Evolutionary conservation across 2,888 invertebrate species (phyloP), one percentile per base, ranked within the genome.

Genomic region (Mythimna albipuncta): DNA sequence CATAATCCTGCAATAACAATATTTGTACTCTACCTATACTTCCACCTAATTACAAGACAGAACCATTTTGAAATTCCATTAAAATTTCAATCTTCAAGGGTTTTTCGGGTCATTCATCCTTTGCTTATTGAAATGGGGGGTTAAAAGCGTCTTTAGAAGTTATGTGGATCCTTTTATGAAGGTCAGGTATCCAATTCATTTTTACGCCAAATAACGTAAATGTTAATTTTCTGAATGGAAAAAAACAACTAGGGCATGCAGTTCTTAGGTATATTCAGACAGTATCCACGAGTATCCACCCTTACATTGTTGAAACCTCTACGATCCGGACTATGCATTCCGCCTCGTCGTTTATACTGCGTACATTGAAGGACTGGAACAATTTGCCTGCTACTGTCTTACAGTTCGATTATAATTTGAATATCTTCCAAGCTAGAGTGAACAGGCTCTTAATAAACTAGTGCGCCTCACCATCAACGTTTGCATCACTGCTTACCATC

Each of bases 121-220:
- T 67, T 44, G n/a, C 61, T 38, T 64, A 41, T 79, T 75, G 75
- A 70, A 69, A 52, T 52, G 38, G 38, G 11, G 59, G 69, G 63
- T 80, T 66, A 80, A 69, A 76, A 72, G 76, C 59, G 55, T 64
- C 59, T 69, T 81, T 72, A 72, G 62, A 76, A 72, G 76, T 69
- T 71, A 79, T 68, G 47, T 62, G 70, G 64, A 65, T 77, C 62
- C 54, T 69, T 74, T 77, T 61, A 73, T 63, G 59, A 69, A 77
- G 65, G 71, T 74, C 71, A 81, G 70, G 57, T 71, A 62, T 61
- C 77, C 65, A 79, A 79, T 72, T 79, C 63, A 72, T 68, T 79
- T 78, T 74, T 38, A 78, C 57, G 61, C 55, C 35, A 52, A 65
- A 32, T 71, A 65, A 64, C 2, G 13, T 58, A 32, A 73, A 78